Evolutionary conservation across 1,140 invertebrate genomes (phyloP).

Genomic region (Battus philenor): DNA sequence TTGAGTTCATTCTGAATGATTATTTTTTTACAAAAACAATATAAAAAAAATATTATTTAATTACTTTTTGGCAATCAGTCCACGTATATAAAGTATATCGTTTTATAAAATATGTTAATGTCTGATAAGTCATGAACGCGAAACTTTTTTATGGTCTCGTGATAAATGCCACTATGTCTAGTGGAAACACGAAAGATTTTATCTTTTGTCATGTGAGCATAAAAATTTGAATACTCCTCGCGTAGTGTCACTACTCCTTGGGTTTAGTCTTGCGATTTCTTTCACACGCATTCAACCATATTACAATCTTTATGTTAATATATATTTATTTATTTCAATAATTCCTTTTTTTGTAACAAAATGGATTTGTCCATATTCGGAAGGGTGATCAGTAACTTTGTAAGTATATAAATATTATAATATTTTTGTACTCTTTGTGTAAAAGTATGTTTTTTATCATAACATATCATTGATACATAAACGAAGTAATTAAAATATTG

Average conservation of each 20-base stretch:
- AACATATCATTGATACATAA: no score
- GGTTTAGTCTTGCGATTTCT: slow-evolving; percentile 47
- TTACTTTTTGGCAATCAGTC: no score
- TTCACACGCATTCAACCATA: slow-evolving; percentile 49
- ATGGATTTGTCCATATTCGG: slow-evolving; percentile 63
- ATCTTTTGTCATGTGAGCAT: slow-evolving; percentile 55
- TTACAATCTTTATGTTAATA: no score
- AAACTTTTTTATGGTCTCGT: slow-evolving; percentile 55
- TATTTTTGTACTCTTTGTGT: no score
- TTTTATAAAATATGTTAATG: background rate
- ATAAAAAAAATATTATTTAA: no score
- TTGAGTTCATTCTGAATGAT: no score
- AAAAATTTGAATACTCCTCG: slow-evolving; percentile 45
- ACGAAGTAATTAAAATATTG: no score
- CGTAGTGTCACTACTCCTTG: slow-evolving; percentile 30
- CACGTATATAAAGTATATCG: no score
- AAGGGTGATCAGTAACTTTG: slow-evolving; percentile 58
- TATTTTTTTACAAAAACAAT: no score
- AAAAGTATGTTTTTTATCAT: no score
- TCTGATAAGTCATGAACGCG: background rate
- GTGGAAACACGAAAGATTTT: slow-evolving; percentile 37
- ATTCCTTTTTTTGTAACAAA: slow-evolving; percentile 4
- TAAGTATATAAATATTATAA: slow-evolving; percentile 34
- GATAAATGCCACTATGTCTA: slow-evolving; percentile 43
- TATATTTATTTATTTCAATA: no score